These are phyloP conservation scores for Centropus unirufus DNA, from an alignment of 2,113 vertebrate genomes.

Conservation along the genomic window DNA sequence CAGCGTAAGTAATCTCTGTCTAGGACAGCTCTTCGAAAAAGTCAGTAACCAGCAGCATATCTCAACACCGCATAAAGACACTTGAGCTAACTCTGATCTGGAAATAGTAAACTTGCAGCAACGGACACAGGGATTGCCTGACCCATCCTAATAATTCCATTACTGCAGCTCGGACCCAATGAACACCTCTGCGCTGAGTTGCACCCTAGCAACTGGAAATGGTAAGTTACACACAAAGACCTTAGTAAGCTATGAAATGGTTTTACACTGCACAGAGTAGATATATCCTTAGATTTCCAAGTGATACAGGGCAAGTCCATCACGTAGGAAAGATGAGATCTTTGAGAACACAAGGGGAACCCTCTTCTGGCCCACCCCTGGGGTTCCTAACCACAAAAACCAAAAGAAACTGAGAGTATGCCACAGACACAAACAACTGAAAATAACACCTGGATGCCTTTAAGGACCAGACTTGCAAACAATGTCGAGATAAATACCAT, in stretches of 20 bases:
- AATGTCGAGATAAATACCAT: background rate
- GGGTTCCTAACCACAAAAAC: background rate
- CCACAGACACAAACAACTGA: background rate
- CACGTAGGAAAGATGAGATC: background rate
- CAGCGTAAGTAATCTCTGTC: background rate
- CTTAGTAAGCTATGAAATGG: background rate
- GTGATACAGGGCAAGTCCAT: background rate
- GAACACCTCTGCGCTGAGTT: background rate
- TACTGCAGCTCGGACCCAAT: background rate
- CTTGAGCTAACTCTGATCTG: background rate
- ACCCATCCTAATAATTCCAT: background rate
- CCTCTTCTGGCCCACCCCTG: background rate
- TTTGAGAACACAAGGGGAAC: background rate
- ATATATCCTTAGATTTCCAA: background rate
- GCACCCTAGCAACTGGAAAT: accelerated
- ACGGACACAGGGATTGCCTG: accelerated
- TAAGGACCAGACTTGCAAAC: background rate
- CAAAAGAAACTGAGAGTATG: background rate
- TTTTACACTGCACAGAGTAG: background rate
- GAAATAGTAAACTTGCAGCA: background rate
- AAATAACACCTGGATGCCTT: background rate
- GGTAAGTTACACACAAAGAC: background rate
- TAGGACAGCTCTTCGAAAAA: background rate
- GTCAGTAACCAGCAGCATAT: background rate
- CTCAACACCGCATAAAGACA: background rate